Evolutionary conservation across 2,797 vertebrate genomes (phyloP), one percentile per base, ranked within the genome.

Genomic region (Eulemur albifrons): DNA sequence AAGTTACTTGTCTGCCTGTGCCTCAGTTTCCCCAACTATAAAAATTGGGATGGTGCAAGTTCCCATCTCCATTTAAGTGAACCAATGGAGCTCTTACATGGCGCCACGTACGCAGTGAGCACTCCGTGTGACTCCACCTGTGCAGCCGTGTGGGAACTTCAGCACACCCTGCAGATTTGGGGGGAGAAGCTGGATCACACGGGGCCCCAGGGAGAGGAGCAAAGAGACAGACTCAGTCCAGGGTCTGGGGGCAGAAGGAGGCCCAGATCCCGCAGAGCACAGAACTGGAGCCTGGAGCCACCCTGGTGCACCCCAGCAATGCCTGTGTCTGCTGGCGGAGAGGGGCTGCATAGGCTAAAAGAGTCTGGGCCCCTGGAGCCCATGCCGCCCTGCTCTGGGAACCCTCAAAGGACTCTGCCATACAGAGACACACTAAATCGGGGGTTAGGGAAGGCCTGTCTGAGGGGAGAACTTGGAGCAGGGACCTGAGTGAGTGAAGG

Each of bases 71-170:
- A 23, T 57, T 40, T 91, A 50, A 59, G 57, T 21, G 11, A 54
- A 30, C 2, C 13, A 17, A 12, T 81, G 25, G 72, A 30, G 23
- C 13, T 38, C 17, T 35, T 50, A n/a, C 23, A 30, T 18, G 17
- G 25, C 3, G 4, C 8, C 9, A 50, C 10, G 14, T n/a, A n/a
- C 43, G 40, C 4, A 21, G 65, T 73, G 18, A 63, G 73, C 40
- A 48, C 23, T 32, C 1, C 9, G 43, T 27, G 43, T 12, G 7
- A 45, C 57, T 77, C 54, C 0, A 0, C 7, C 30, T 48, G 9
- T 15, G 17, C 38, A 61, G 67, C n/a, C 23, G 2, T 17, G 6
- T 59, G 69, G 52, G 67, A 32, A 32, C 27, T 32, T 15, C 4
- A 7, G 45, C 17, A 20, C 4, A 8, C 10, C n/a, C 18, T 7